Evolutionary conservation across 2,113 vertebrate species (phyloP), one percentile per base, ranked within the genome.

Genomic region (Corythoichthys intestinalis): DNA sequence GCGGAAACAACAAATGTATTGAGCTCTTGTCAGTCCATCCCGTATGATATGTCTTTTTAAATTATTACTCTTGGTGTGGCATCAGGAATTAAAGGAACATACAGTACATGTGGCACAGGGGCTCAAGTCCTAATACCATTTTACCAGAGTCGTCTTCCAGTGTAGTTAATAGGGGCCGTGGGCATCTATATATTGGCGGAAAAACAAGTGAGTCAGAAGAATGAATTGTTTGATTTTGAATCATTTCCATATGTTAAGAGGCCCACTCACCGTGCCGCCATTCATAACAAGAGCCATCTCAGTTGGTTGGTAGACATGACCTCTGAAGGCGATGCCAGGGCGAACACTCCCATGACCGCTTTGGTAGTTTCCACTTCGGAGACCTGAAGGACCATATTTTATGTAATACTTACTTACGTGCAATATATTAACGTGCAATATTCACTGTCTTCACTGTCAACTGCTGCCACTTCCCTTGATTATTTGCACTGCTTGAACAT

Each of bases 261-360:
- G 44, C n/a, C 13, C 37, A 81, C 95, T 96, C 90, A 99, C 97
- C 64, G 94, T 95, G 78, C 97, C 97, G 15, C 96, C 96, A 6
- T 99, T 99, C 86, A 99, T 94, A 74, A 99, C 95, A 66, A 99
- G 92, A 52, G 97, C 94, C 97, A 99, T 99, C 90, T 99, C 97
- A 38, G 97, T 99, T 37, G 97, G 97, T 81, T 99, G 97, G 86
- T 98, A 99, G 56, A 99, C 96, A n/a, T 98, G 97, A 85, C 97
- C 96, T 79, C 97, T 91, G 83, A 96, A 98, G 0, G 95, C 96
- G 39, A 94, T 93, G 7, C 93, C 95, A 9, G 94, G 94, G 38
- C 96, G 91, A 58, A 76, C 82, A 1, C 88, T 94, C 81, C 95
- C 78, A 4, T 93, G 94, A 85, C 94, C 91, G 0, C 95, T 90